Conservation (phyloP, 2,888 invertebrate genomes). For the Tryphoninae sp. region DNA sequence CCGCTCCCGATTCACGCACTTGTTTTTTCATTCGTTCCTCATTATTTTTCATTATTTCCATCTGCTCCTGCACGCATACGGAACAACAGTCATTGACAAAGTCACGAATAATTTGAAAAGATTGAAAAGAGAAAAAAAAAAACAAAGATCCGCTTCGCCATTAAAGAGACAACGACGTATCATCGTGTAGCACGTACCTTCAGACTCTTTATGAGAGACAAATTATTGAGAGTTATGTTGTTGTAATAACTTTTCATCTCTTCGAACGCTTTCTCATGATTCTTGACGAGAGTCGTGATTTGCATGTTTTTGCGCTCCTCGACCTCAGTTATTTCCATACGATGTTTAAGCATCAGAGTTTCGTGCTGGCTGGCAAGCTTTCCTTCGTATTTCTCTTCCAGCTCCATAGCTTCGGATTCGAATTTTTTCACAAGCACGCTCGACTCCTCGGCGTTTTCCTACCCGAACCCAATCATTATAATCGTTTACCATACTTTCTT, state of each 20-base stretch:
- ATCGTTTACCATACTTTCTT: neutral
- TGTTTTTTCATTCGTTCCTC: conserved; percentile 90
- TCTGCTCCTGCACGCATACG: conserved; percentile 84
- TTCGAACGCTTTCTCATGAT: conserved; percentile 92
- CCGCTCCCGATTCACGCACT: conserved; percentile 86
- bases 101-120: conserved; percentile 72
- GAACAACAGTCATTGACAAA: neutral
- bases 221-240: conserved; percentile 95
- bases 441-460: conserved; percentile 80
- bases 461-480: conserved; percentile 20
- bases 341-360: conserved; percentile 88
- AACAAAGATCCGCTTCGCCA: neutral
- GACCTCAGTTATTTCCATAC: conserved; percentile 93
- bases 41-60: conserved; percentile 89
- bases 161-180: conserved; percentile 16
- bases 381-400: conserved; percentile 88
- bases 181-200: conserved; percentile 83
- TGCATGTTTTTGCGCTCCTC: conserved; percentile 96
- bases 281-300: conserved; percentile 89
- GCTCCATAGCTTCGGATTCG: conserved; percentile 86
- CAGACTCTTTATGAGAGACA: conserved; percentile 93
- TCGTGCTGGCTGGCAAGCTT: conserved; percentile 88
- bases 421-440: conserved; percentile 85
- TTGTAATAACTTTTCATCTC: conserved; percentile 98
- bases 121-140: conserved; percentile 56